phyloP scores from a whole-genome alignment of 2,113 vertebrate species.

The Chionomys nivalis region DNA sequence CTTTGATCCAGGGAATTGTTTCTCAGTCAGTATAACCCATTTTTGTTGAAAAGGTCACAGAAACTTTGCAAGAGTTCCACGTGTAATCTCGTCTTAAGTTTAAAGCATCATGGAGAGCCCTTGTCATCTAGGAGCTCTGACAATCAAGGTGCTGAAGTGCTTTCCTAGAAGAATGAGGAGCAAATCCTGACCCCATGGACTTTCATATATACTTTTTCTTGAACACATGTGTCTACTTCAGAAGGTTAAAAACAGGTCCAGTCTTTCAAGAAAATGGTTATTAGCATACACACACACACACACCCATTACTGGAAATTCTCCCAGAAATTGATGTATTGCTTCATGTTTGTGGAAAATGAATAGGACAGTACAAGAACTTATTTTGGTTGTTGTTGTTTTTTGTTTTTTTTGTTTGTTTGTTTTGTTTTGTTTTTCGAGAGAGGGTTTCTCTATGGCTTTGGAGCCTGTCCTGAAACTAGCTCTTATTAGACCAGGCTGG shows the following conservation, averaged over 20 bases:
- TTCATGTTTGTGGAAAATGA: not conserved
- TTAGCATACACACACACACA: not conserved
- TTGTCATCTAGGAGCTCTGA: not conserved
- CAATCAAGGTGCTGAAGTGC: not conserved
- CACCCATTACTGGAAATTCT: not conserved
- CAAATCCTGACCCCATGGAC: not conserved
- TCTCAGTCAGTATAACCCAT: not conserved
- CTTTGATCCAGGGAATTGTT: not conserved
- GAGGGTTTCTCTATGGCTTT: too few species aligned
- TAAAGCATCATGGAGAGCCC: fast-evolving
- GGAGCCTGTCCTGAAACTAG: too few species aligned
- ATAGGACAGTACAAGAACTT: too few species aligned
- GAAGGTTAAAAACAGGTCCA: not conserved
- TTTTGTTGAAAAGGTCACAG: not conserved
- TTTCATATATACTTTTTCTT: not conserved
- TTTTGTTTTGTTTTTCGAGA: too few species aligned
- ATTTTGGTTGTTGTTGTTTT: too few species aligned
- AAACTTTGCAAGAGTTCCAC: not conserved
- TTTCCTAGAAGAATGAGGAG: not conserved
- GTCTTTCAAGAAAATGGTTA: not conserved
- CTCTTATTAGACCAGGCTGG: too few species aligned
- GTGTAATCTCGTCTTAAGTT: not conserved
- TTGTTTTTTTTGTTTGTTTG: too few species aligned
- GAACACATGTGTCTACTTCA: not conserved
- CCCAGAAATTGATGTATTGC: not conserved